phyloP scores from a whole-genome alignment of 2,797 vertebrate species.

The Artibeus jamaicensis region DNA sequence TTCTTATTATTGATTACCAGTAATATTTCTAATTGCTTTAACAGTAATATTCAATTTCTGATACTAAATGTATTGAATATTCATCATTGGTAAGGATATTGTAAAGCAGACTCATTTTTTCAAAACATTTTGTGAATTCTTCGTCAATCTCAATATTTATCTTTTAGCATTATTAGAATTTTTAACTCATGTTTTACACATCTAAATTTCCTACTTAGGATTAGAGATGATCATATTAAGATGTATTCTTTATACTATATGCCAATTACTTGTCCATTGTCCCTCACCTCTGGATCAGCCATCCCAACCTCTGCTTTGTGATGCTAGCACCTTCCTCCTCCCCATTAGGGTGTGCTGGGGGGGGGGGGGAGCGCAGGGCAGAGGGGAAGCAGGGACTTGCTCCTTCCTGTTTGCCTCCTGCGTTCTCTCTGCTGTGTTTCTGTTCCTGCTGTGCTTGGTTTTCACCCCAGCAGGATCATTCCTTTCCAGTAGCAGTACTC shows the following conservation, averaged over 20 bases:
- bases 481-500: background rate
- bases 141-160: background rate
- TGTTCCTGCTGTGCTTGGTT: background rate
- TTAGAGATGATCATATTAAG: background rate
- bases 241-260: background rate
- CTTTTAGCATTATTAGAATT: background rate
- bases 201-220: background rate
- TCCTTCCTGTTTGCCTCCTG: background rate
- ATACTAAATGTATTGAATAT: background rate
- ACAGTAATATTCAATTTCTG: background rate
- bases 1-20: background rate
- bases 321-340: background rate
- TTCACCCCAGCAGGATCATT: background rate
- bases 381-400: background rate
- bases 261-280: background rate
- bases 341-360: too few species aligned
- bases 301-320: background rate
- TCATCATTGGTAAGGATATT: background rate
- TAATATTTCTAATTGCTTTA: slow-evolving; percentile 7
- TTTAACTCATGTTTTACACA: background rate
- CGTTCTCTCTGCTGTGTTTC: background rate
- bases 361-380: background rate
- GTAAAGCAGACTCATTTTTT: background rate
- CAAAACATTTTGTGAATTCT: background rate
- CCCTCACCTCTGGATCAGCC: background rate